Evolutionary conservation across 2,888 invertebrate genomes (phyloP), one percentile per base, ranked within the genome.

Genomic region (Archips crataeganus): DNA sequence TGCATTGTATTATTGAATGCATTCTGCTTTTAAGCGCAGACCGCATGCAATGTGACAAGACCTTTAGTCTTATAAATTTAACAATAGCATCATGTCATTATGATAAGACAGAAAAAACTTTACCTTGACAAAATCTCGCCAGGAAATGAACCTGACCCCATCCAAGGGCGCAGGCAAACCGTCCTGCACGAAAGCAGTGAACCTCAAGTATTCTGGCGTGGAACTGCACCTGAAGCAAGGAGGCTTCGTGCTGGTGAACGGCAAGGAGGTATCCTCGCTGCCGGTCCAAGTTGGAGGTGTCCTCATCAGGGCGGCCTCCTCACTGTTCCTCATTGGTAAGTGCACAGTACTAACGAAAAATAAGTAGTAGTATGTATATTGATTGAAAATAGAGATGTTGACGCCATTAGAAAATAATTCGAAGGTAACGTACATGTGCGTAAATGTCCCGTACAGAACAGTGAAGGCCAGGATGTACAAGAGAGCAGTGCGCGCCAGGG

Each of bases 181-280:
- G 0, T 97, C 98, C 0, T 98, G 98, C 85, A 98, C 98, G 0
- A 98, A 97, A 87, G 96, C 98, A 0, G 95, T 98, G 0, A 97
- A 96, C 0, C 87, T 98, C 15, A 94, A 91, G 15, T 90, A 95
- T 71, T 89, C 90, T 0, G 94, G 94, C 0, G 93, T 92, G 32
- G 89, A 84, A 2, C 95, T 98, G 3, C 97, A 97, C 81, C 87
- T 98, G 79, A 97, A 97, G 83, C 98, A 98, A 82, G 96, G 97
- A 54, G 95, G 96, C 8, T 95, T 95, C 73, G 95, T 97, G 1
- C 85, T 95, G 0, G 95, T 97, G 0, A 96, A 98, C 81, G 97
- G 96, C 0, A 95, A 96, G 77, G 97, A 97, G 75, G 89, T 97
- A 2, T 90, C 94, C 0, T 91, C 95, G 63, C 87, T 97, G 36